These are phyloP conservation scores for Lagocephalus sceleratus DNA, from an alignment of 2,797 vertebrate species.

Conservation along the genomic window DNA sequence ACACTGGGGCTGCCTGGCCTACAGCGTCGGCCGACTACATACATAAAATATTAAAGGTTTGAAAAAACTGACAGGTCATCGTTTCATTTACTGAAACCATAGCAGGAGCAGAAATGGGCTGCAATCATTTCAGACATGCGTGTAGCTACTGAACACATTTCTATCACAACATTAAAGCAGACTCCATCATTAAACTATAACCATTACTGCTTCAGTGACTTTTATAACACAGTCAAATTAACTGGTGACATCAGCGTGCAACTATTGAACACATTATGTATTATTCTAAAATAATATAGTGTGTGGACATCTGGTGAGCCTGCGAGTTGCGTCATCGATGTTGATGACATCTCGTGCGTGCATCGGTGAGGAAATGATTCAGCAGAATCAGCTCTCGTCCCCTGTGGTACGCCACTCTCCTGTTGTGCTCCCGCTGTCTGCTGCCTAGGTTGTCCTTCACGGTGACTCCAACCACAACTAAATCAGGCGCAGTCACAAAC, in stretches of 20 bases:
- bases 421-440: slow-evolving; percentile 40
- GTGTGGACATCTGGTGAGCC: slow-evolving; percentile 17
- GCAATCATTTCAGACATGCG: too few species aligned
- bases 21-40: background rate
- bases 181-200: too few species aligned
- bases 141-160: too few species aligned
- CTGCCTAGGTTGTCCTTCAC: slow-evolving; percentile 45
- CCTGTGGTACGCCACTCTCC: slow-evolving; percentile 44
- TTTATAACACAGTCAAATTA: too few species aligned
- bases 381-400: slow-evolving; percentile 57
- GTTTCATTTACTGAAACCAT: background rate
- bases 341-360: slow-evolving; percentile 51
- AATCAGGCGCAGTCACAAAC: slow-evolving; percentile 35
- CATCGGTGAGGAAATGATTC: slow-evolving; percentile 59
- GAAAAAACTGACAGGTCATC: slow-evolving; percentile 2
- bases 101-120: too few species aligned
- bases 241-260: too few species aligned
- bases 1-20: background rate
- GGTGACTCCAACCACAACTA: slow-evolving; percentile 48
- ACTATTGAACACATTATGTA: too few species aligned
- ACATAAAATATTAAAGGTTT: slow-evolving; percentile 5
- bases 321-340: slow-evolving; percentile 32
- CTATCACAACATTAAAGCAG: too few species aligned
- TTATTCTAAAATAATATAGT: background rate
- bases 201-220: too few species aligned